Conservation (phyloP, 2,888 invertebrate genomes). For the Morinoia aosen region DNA sequence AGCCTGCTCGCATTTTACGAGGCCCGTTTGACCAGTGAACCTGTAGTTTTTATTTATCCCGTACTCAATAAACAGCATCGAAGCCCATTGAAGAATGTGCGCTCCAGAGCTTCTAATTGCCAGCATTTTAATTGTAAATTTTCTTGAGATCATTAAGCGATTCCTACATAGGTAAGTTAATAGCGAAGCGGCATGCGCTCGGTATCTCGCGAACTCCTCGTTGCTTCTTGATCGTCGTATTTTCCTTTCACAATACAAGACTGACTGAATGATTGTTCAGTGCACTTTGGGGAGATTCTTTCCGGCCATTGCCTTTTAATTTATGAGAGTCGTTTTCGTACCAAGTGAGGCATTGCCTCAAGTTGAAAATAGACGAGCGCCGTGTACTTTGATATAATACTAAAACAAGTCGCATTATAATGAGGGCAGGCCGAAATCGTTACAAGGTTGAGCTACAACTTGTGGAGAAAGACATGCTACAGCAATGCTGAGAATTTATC, state of each 20-base stretch:
- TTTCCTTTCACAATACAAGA: not conserved
- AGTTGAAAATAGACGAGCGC: not conserved
- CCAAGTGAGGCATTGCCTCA: not conserved
- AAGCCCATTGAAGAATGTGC: not conserved
- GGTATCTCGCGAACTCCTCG: not conserved
- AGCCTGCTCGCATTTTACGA: not conserved
- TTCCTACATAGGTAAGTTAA: slow-evolving; percentile 9
- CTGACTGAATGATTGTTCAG: slow-evolving; percentile 17
- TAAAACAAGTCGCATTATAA: not conserved
- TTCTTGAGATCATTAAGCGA: not conserved
- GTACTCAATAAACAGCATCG: not conserved
- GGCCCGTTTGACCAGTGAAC: not conserved
- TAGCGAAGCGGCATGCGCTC: not conserved
- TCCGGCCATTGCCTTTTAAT: slow-evolving; percentile 5
- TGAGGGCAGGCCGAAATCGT: not conserved
- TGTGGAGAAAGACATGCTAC: not conserved
- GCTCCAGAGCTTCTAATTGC: not conserved
- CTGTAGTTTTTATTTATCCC: not conserved
- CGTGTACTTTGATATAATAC: not conserved
- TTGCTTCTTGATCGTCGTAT: slow-evolving; percentile 13
- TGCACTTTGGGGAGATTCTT: not conserved
- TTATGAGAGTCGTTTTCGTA: not conserved
- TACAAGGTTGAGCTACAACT: not conserved
- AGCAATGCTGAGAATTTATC: not conserved
- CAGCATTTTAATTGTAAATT: slow-evolving; percentile 12